A percentile compares a stretch with the other conserved stretches of the same genome.
Evolutionary conservation across 2,888 invertebrate species (phyloP).

Genomic region (Augiades crinisus): DNA sequence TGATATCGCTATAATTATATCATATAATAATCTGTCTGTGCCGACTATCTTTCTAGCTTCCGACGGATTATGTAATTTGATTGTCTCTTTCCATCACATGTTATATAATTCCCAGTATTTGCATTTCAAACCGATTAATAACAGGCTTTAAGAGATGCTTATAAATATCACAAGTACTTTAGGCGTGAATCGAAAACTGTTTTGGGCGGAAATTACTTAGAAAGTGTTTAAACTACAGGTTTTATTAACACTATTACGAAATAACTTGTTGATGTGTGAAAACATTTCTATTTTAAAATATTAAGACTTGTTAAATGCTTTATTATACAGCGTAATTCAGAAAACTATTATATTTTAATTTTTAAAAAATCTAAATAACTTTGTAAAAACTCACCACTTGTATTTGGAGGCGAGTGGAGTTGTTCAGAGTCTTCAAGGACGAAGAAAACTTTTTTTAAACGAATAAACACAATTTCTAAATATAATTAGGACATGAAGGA

Average conservation of each 20-base stretch:
- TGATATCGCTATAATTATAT: not conserved
- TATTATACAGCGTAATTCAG: too few relatives aligned
- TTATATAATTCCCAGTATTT: constrained; percentile 34
- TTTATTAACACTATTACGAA: not conserved
- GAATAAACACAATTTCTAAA: constrained; percentile 7
- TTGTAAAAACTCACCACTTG: constrained; percentile 17
- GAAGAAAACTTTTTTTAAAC: not conserved
- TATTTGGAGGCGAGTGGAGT: not conserved
- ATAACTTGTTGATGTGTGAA: not conserved
- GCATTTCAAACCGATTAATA: constrained; percentile 33
- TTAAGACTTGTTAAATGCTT: too few relatives aligned
- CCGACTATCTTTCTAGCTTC: constrained; percentile 7
- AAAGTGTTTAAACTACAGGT: not conserved
- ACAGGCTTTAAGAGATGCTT: constrained; percentile 24
- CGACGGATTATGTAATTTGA: constrained; percentile 7
- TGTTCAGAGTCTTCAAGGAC: constrained; percentile 5
- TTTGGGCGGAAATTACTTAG: constrained; percentile 26
- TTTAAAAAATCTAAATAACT: not conserved
- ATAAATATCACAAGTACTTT: constrained; percentile 8
- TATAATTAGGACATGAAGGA: constrained; percentile 24
- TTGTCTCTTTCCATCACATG: constrained; percentile 20
- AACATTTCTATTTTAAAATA: not conserved
- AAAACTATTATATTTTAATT: not conserved
- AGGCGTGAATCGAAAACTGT: constrained; percentile 8
- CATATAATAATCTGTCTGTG: not conserved